Conservation (phyloP, 2,888 invertebrate species). For the Sthenelais limicola region DNA sequence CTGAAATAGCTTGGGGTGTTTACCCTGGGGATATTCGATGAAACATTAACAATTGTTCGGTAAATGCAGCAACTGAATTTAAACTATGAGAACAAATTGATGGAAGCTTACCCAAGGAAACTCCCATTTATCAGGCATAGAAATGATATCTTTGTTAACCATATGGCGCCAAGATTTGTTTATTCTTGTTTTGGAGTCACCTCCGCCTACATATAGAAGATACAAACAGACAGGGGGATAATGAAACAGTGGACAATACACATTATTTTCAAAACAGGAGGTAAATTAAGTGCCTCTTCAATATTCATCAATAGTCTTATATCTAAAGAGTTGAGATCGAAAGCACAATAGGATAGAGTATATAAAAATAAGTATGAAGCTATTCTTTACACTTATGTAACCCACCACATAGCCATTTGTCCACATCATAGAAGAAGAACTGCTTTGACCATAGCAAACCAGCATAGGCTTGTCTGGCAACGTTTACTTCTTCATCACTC, state of each 20-base stretch:
- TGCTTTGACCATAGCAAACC: constrained; percentile 72
- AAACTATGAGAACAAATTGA: too few relatives aligned
- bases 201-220: background rate
- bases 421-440: constrained; percentile 68
- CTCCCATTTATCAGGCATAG: constrained; percentile 73
- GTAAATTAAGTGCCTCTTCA: constrained; percentile 1
- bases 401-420: constrained; percentile 59
- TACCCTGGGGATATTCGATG: too few relatives aligned
- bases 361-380: background rate
- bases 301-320: too few relatives aligned
- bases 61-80: too few relatives aligned
- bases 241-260: background rate
- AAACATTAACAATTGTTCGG: too few relatives aligned
- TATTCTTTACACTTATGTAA: background rate
- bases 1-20: too few relatives aligned
- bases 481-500: constrained; percentile 52
- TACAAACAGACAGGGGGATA: background rate
- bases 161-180: constrained; percentile 66
- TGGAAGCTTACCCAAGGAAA: constrained; percentile 70
- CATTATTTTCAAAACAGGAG: too few relatives aligned
- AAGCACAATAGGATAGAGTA: too few relatives aligned
- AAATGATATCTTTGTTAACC: constrained; percentile 69
- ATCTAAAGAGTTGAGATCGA: too few relatives aligned
- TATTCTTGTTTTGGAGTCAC: constrained; percentile 9
- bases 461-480: constrained; percentile 69